Percentiles rank a stretch among this genome's conserved stretches.
Conservation (phyloP, 2,797 vertebrate genomes). For the Protonibea diacanthus region DNA sequence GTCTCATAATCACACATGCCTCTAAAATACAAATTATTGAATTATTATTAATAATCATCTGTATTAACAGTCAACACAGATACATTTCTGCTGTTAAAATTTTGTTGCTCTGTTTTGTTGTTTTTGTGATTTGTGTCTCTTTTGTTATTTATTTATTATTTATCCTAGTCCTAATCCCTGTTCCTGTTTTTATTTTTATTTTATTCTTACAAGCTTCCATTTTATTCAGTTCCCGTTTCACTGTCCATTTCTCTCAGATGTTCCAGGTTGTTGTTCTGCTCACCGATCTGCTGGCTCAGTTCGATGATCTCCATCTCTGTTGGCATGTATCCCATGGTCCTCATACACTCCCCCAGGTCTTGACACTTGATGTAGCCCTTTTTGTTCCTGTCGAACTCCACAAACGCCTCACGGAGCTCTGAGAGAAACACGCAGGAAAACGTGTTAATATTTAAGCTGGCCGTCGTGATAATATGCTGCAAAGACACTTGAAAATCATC, state of each 20-base stretch:
- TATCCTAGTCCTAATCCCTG: too few species aligned
- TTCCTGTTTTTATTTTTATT: background rate
- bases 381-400: constrained; percentile 93
- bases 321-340: constrained; percentile 99
- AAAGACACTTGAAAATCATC: background rate
- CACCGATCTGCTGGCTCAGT: constrained; percentile 95
- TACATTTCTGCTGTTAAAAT: too few species aligned
- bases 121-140: background rate
- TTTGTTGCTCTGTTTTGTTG: too few species aligned
- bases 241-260: background rate
- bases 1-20: background rate
- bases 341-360: constrained; percentile 97
- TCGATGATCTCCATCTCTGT: constrained; percentile 99
- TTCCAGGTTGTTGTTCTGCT: constrained; percentile 58
- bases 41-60: background rate
- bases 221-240: background rate
- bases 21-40: background rate
- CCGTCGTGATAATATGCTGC: background rate
- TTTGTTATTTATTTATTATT: background rate
- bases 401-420: constrained; percentile 95
- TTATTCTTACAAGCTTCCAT: too few species aligned
- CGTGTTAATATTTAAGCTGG: background rate
- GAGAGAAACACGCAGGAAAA: constrained; percentile 24
- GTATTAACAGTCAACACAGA: background rate
- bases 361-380: constrained; percentile 92